Evolutionary conservation across 2,113 vertebrate genomes (phyloP).

Genomic region (Vulpes vulpes): DNA sequence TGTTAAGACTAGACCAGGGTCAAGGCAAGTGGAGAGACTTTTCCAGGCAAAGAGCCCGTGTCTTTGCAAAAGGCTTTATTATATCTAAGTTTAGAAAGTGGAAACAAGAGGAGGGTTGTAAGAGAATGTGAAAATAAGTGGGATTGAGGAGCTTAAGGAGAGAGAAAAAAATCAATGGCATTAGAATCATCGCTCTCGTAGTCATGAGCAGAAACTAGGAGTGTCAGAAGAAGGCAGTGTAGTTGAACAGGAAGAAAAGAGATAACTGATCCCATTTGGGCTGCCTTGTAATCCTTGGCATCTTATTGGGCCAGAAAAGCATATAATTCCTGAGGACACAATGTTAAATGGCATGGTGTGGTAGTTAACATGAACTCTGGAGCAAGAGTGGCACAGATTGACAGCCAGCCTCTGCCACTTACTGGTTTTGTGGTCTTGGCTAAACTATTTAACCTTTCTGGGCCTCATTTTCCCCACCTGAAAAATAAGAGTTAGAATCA

Average conservation of each 20-base stretch:
- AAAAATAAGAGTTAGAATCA: neutral
- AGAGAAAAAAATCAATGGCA: neutral
- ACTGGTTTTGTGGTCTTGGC: neutral
- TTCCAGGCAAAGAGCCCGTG: neutral
- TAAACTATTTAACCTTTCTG: neutral
- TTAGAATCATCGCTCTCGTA: slow-evolving; percentile 7
- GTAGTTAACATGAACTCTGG: neutral
- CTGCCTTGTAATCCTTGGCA: neutral
- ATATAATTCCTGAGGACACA: neutral
- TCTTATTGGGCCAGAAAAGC: neutral
- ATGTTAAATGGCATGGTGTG: neutral
- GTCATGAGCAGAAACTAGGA: neutral
- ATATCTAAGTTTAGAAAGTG: slow-evolving; percentile 33
- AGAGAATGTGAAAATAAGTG: slow-evolving; percentile 40
- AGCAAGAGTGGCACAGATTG: neutral
- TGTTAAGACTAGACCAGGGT: slow-evolving; percentile 40
- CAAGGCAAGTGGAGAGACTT: neutral
- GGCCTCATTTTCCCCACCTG: neutral
- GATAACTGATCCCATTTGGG: neutral
- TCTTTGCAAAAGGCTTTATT: slow-evolving; percentile 58
- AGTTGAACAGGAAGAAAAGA: neutral
- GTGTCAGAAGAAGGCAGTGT: neutral
- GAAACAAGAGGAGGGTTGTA: slow-evolving; percentile 30
- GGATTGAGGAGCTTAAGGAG: neutral
- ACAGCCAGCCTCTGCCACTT: neutral